Evolutionary conservation across 2,113 vertebrate species (phyloP), one percentile per base, ranked within the genome.

Genomic region (Chlorodrepanis virens): DNA sequence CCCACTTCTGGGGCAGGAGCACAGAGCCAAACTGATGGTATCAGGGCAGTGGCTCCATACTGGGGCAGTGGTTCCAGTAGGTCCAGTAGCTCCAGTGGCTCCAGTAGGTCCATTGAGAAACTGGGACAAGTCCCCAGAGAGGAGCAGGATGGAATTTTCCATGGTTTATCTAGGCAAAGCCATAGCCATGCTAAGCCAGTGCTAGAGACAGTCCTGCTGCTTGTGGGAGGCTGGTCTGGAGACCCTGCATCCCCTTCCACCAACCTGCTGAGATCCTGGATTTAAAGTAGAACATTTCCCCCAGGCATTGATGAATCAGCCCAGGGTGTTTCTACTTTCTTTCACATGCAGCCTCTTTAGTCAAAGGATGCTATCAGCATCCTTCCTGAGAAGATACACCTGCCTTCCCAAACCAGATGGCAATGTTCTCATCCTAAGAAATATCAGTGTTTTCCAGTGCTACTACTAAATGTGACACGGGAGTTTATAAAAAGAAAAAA

Each of bases 171-270:
- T 15, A 53, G 53, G 42, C 14, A 56, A 79, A 92, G 63, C 24
- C 53, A 35, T 1, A 17, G 24, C 47, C 16, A 45, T 0, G 0
- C 22, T 12, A 1, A 13, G 21, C 14, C 37, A 35, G 35, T 29
- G 47, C 57, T 83, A 60, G 50, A 76, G 59, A 25, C 10, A 25
- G 9, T n/a, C 45, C 68, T 77, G 63, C 68, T 77, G 50, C 63
- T 5, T 5, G 40, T 56, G 54, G 35, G 45, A 92, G 29, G 15
- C 17, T 81, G 60, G 8, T 42, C 52, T 93, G 77, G 64, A 81
- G 70, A 47, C 19, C 18, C 8, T 1, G 0, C 4, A 5, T 22
- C 14, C 37, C 27, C 29, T 67, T 61, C 16, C 42, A 59, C 16
- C 60, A 47, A 9, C 21, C 76, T 87, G 45, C 5, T 44, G 35